Percentiles rank a stretch among this genome's conserved stretches.
These are phyloP conservation scores for Phlogophora meticulosa DNA, from an alignment of 2,888 invertebrate species.

Conservation along the genomic window DNA sequence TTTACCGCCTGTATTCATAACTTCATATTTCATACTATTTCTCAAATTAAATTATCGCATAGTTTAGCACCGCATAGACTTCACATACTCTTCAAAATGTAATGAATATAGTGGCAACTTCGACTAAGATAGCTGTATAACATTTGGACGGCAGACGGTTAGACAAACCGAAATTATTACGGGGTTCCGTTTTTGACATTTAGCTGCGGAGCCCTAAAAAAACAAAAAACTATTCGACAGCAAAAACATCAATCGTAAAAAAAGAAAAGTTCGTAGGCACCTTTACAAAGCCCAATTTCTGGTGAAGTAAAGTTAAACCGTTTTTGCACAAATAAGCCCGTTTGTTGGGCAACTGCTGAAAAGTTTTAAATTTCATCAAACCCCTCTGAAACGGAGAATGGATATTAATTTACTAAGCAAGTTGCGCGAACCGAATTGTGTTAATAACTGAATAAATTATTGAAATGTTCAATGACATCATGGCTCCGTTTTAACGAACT, in stretches of 20 bases:
- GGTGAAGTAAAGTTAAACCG: slow-evolving; percentile 12
- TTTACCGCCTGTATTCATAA: too few species aligned
- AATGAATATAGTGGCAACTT: too few species aligned
- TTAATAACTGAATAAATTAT: slow-evolving; percentile 52
- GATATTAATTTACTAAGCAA: slow-evolving; percentile 49
- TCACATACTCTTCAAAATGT: too few species aligned
- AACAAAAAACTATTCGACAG: slow-evolving; percentile 16
- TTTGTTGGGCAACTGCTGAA: slow-evolving; percentile 45
- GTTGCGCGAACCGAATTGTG: slow-evolving; percentile 31
- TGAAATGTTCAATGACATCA: slow-evolving; percentile 45
- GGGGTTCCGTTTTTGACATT: neutral
- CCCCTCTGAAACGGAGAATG: slow-evolving; percentile 36
- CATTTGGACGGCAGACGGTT: too few species aligned
- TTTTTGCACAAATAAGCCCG: slow-evolving; percentile 46
- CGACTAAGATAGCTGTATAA: too few species aligned
- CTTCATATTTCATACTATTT: too few species aligned
- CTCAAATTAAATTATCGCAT: too few species aligned
- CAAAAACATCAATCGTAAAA: slow-evolving; percentile 5
- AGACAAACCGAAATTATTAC: neutral
- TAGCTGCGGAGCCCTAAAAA: too few species aligned
- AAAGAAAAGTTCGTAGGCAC: slow-evolving; percentile 19
- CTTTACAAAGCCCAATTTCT: slow-evolving; percentile 25
- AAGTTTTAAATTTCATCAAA: slow-evolving; percentile 57
- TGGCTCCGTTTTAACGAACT: slow-evolving; percentile 43
- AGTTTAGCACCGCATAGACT: too few species aligned